A percentile compares a stretch with the other conserved stretches of the same genome.
Conservation (phyloP, 2,888 invertebrate species). For the Pantelozetes paolii region DNA sequence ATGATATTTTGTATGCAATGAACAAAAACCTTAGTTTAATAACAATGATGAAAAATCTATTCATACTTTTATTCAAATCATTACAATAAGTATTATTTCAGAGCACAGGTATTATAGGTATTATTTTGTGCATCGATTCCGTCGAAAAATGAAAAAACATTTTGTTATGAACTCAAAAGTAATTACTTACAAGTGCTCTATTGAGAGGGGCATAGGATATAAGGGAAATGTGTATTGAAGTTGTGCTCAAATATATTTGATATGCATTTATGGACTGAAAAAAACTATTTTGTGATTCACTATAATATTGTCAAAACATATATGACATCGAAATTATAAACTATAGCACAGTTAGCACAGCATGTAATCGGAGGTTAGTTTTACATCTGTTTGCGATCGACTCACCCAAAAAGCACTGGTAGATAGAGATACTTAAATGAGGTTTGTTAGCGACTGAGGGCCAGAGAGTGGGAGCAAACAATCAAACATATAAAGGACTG, state of each 20-base stretch:
- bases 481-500: background rate
- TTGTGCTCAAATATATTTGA: background rate
- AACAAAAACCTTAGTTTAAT: constrained; percentile 10
- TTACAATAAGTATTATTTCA: background rate
- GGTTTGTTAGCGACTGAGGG: background rate
- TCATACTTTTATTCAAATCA: background rate
- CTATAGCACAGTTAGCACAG: constrained; percentile 20
- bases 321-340: constrained; percentile 6
- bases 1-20: background rate
- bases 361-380: background rate
- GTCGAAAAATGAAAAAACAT: background rate
- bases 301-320: background rate
- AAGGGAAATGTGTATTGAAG: background rate
- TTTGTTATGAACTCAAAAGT: constrained; percentile 4
- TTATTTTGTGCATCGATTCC: background rate
- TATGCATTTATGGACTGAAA: constrained; percentile 6
- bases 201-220: background rate
- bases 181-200: background rate
- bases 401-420: background rate
- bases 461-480: background rate
- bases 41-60: background rate
- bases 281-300: background rate
- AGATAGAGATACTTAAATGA: background rate
- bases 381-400: constrained; percentile 31
- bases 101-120: background rate